Conservation (phyloP, 2,888 invertebrate genomes). For the Diplolepis rosae region DNA sequence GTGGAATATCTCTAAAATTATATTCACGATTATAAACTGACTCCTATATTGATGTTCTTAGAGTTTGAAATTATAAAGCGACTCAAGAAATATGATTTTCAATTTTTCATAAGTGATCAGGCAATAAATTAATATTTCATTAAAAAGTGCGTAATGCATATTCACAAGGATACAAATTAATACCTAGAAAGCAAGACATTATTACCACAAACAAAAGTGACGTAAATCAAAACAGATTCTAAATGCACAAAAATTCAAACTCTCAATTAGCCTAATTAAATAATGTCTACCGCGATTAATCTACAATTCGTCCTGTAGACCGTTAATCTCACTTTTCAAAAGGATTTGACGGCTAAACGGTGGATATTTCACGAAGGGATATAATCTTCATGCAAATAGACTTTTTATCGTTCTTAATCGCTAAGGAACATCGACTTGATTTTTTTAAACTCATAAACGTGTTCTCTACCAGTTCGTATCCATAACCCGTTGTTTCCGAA, state of each 20-base stretch:
- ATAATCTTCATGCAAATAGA: conserved; percentile 16
- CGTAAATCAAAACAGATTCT: not conserved
- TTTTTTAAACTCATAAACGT: conserved; percentile 1
- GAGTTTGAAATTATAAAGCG: not conserved
- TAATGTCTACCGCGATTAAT: not conserved
- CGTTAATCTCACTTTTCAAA: conserved; percentile 22
- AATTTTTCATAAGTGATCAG: not conserved
- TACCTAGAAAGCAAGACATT: not conserved
- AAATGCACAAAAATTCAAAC: conserved; percentile 18
- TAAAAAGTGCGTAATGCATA: not conserved
- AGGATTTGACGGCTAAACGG: conserved; percentile 13
- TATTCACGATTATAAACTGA: not conserved
- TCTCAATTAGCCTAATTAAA: conserved; percentile 2
- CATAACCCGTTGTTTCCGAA: not conserved
- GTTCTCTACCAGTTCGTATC: not conserved
- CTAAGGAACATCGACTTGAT: not conserved
- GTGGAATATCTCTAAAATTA: not conserved
- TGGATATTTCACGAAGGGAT: not conserved
- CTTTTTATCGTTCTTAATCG: conserved; percentile 20
- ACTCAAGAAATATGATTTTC: not conserved
- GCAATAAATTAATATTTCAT: not conserved
- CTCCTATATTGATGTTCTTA: not conserved
- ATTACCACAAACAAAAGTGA: not conserved
- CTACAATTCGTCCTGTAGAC: conserved; percentile 1
- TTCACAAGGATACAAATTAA: conserved; percentile 1